Evolutionary conservation across 1,140 invertebrate genomes (phyloP), one percentile per base, ranked within the genome.

Genomic region (Aphidius gifuensis): DNA sequence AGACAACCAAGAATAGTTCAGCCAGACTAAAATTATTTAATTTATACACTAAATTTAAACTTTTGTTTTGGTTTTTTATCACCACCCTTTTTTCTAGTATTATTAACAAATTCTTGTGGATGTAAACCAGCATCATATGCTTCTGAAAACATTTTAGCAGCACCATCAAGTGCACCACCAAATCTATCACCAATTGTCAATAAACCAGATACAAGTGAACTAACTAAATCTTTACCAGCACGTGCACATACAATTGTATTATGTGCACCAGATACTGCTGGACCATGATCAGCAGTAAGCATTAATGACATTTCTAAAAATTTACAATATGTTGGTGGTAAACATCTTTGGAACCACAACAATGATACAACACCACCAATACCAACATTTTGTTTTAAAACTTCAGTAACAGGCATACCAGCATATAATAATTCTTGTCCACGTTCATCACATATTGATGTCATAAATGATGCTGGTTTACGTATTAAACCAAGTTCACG

Each of bases 221-320:
- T 99, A 50, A 99, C 94, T 32, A 99, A 85, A 86, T 99, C 97
- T 84, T 99, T 99, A 21, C 98, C 98, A 51, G 98, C 98, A 65
- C 98, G 82, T 3, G 98, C 97, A 74, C 96, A 98, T 6, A 99
- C 98, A 78, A 99, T 99, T 11, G 97, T 99, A 78, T 99, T 99
- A 77, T 99, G 97, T 0, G 97, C 97, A 16, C 97, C 98, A 7
- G 94, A 97, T 0, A 99, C 98, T 9, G 97, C 98, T 0, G 98
- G 97, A 38, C 97, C 98, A 78, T 99, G 98, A 83, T 99, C 98
- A 54, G 98, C 98, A 1, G 98, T 99, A 42, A 99, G 92, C 89
- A 99, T 98, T 40, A 99, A 82, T 73, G 96, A 97, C 93, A 99
- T 98, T 84, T 99, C 98, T 68, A 99, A 90, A 85, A 99, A 99